These are phyloP conservation scores for Egretta garzetta DNA, from an alignment of 2,113 vertebrate species.

Conservation along the genomic window DNA sequence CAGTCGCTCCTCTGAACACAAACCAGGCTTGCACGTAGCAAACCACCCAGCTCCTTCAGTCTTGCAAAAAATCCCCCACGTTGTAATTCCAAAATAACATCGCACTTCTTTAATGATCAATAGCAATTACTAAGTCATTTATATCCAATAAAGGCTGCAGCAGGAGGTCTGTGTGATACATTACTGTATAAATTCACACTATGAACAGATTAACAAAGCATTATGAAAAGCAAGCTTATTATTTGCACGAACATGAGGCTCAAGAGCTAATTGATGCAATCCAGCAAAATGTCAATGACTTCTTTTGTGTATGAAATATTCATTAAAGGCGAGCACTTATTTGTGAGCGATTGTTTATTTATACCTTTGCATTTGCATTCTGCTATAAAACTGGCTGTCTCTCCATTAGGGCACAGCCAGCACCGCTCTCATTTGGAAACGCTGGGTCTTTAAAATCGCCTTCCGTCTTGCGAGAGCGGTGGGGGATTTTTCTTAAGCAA, in stretches of 20 bases:
- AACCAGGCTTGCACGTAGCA: not conserved
- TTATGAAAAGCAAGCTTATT: slow-evolving; percentile 77
- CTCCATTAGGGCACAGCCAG: not conserved
- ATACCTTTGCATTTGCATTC: slow-evolving; percentile 36
- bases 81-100: slow-evolving; percentile 27
- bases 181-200: slow-evolving; percentile 46
- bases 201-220: slow-evolving; percentile 78
- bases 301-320: slow-evolving; percentile 71
- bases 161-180: slow-evolving; percentile 53
- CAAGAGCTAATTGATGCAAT: slow-evolving; percentile 78
- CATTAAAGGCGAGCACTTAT: slow-evolving; percentile 30
- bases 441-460: not conserved
- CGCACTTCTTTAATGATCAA: slow-evolving; percentile 58
- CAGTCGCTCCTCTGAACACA: not conserved
- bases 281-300: slow-evolving; percentile 78
- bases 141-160: slow-evolving; percentile 70
- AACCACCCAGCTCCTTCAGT: not conserved
- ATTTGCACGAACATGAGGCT: slow-evolving; percentile 71
- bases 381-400: not conserved
- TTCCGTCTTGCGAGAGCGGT: not conserved
- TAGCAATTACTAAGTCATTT: slow-evolving; percentile 70
- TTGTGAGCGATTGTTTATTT: slow-evolving; percentile 16
- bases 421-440: not conserved
- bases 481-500: not conserved
- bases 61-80: not conserved